Evolutionary conservation across 2,113 vertebrate genomes (phyloP).

Genomic region (Lynx canadensis): DNA sequence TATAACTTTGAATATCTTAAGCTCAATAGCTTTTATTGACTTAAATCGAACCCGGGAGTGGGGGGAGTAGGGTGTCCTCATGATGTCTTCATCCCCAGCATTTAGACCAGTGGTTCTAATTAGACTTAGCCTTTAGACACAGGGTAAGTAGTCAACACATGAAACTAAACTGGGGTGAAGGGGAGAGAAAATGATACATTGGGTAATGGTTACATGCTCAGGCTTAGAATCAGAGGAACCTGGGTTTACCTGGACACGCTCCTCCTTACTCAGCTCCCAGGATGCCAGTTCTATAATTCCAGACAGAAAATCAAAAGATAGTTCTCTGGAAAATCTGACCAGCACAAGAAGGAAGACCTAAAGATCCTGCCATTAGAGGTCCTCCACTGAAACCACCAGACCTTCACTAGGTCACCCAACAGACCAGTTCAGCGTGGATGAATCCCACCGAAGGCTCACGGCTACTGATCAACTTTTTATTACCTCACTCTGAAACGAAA

Average conservation of each 20-base stretch:
- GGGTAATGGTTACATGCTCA: background rate
- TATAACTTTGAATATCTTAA: slow-evolving; percentile 36
- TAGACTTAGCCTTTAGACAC: background rate
- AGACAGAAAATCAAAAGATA: background rate
- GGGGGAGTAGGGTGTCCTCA: background rate
- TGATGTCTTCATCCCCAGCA: slow-evolving; percentile 17
- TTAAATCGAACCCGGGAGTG: background rate
- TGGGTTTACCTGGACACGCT: background rate
- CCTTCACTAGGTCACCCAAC: background rate
- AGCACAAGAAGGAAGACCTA: background rate
- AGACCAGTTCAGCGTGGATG: background rate
- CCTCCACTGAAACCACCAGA: background rate
- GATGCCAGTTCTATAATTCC: background rate
- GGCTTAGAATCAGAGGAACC: background rate
- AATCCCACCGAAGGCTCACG: background rate
- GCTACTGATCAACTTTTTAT: background rate
- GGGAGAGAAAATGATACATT: background rate
- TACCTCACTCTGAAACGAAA: slow-evolving; percentile 17
- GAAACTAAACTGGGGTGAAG: background rate
- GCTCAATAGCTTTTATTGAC: background rate
- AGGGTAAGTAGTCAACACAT: background rate
- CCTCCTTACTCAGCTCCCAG: background rate
- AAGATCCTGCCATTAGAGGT: background rate
- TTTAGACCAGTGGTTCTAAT: background rate
- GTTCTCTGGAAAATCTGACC: background rate